Base-by-base conservation (phyloP, 2,797 vertebrate genomes). In the Phrynocephalus vlangalii region DNA sequence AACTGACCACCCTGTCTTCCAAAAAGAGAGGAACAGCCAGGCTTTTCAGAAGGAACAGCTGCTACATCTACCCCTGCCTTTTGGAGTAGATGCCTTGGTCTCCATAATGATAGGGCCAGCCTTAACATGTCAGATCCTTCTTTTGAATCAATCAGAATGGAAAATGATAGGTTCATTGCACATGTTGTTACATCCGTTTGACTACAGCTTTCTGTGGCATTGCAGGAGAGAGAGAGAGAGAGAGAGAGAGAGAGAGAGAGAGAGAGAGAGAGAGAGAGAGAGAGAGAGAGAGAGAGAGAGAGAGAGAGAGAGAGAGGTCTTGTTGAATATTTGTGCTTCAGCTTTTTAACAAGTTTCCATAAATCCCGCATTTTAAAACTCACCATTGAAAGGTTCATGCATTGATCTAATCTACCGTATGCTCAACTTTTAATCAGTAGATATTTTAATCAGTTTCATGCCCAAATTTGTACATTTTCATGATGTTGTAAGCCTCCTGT, bases 371-470 rank as follows among this genome's bases (percentile, higher is more conserved):
- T 87, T 75, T 75, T 67, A 50, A 75, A 75, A 80, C 26, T 28
- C 22, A 67, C 20, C 5, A 22, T 16, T 87, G 81, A 71, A 83
- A 87, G n/a, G 48, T 48, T n/a, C 1, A 75, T 24, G 30, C 22
- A 52, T 33, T 48, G 5, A 30, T 16, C 68, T 10, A 63, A 24
- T 78, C 66, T 83, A 13, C 72, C 7, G 24, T 75, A 28, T 70
- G 73, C 56, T 87, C 56, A 56, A 60, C 6, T 48, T 85, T 81
- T 85, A 87, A 75, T 67, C 63, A 75, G n/a, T 75, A 63, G 60
- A 83, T 72, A 56, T 81, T 85, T 81, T 81, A 87, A 75, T 67
- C 63, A 75, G n/a, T 75, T 88, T 16, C 7, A 38, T 75, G 78
- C n/a, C 56, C 48, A 66, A 66, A 3, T 13, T 66, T 33, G 52